Evolutionary conservation across 2,888 invertebrate genomes (phyloP).

Genomic region (Campopleginae sp.): DNA sequence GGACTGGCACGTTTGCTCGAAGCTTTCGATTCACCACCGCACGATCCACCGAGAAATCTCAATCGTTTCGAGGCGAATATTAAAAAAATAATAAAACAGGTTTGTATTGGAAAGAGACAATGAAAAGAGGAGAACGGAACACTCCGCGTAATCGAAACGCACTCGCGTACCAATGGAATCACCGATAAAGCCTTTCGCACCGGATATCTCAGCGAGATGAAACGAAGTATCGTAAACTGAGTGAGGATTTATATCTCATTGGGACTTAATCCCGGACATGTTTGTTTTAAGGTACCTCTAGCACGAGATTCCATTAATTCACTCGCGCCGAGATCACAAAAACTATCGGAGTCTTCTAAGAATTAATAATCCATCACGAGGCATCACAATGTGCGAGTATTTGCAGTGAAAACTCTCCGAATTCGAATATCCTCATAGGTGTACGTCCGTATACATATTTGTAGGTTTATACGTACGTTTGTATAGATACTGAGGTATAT

Average conservation of each 20-base stretch:
- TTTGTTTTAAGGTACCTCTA: constrained; percentile 1
- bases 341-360: constrained; percentile 21
- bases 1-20: not conserved
- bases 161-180: constrained; percentile 30
- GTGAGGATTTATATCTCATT: not conserved
- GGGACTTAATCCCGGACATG: not conserved
- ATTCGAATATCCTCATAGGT: constrained; percentile 10
- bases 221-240: not conserved
- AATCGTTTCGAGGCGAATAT: not conserved
- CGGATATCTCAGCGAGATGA: constrained; percentile 1
- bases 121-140: not conserved
- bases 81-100: not conserved
- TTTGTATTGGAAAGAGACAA: not conserved
- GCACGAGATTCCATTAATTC: constrained; percentile 11
- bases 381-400: constrained; percentile 11
- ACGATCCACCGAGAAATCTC: not conserved
- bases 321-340: constrained; percentile 8
- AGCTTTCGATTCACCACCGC: constrained; percentile 1
- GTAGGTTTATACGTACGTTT: not conserved
- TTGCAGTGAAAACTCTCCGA: constrained; percentile 6
- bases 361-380: constrained; percentile 44
- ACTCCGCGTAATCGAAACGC: constrained; percentile 16
- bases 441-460: not conserved
- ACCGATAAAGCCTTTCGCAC: not conserved
- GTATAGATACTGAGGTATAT: not conserved